Evolutionary conservation across 2,888 invertebrate species (phyloP), one percentile per base, ranked within the genome.

Genomic region (Venusia cambrica): DNA sequence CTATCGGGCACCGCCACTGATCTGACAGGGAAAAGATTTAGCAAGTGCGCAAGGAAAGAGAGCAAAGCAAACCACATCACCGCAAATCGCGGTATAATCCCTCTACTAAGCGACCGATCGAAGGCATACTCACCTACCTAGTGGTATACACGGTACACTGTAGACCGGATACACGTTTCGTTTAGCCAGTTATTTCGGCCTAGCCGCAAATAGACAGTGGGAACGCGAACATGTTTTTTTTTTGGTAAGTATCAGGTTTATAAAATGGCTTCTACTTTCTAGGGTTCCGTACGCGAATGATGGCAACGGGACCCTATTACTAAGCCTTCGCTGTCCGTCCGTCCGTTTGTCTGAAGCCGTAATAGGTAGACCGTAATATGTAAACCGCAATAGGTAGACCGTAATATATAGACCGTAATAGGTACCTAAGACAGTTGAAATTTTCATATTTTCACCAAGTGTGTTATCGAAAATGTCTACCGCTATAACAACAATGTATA

Each of bases 171-270:
- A 69, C 63, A 64, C 65, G 68, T 69, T 71, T 62, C 65, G 63
- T 73, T 75, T 73, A 65, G 64, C 66, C 57, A 66, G 73, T 73
- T 77, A 76, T 77, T 77, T 76, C 55, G 64, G 69, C 70, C 50
- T 63, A 57, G 60, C 70, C 65, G 54, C 63, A 78, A 81, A 78
- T 75, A 80, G 72, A 76, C 56, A 64, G 59, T 57, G 62, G 50
- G 60, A 50, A 55, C 61, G 57, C 62, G 59, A 67, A 69, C 66
- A 69, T 57, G n/a, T 67, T 71, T 63, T 73, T 70, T 66, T 62
- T 53, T 57, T 39, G 22, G 56, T 61, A 63, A 73, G 71, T 72
- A 75, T 68, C 62, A 64, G 58, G 51, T 51, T 53, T 49, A 56
- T 65, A 72, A 67, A 69, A 71, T 64, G 48, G 48, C 47, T 48